Percentiles rank a stretch among this genome's conserved stretches.
Conservation (phyloP, 2,888 invertebrate species). For the Scrobipalpa atriplicella region DNA sequence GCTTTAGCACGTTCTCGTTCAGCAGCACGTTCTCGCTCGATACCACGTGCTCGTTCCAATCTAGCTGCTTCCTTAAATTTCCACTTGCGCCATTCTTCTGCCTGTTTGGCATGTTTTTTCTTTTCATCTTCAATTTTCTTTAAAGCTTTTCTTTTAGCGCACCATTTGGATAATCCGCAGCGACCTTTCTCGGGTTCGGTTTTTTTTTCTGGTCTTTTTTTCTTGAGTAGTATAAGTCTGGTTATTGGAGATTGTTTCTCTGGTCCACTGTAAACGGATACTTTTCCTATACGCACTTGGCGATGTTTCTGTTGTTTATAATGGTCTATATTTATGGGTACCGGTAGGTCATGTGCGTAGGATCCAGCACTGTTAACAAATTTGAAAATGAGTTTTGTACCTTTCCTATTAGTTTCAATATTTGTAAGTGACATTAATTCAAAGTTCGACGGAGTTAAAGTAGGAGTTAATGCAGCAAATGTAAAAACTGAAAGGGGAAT, state of each 20-base stretch:
- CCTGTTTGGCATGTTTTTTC: slow-evolving; percentile 33
- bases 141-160: slow-evolving; percentile 40
- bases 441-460: background rate
- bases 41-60: slow-evolving; percentile 30
- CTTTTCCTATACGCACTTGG: background rate
- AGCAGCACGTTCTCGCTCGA: too few species aligned
- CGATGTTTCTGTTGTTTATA: slow-evolving; percentile 28
- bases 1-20: slow-evolving; percentile 36
- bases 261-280: background rate
- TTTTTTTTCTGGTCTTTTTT: slow-evolving; percentile 25
- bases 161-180: slow-evolving; percentile 38
- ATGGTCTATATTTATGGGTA: slow-evolving; percentile 40
- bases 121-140: slow-evolving; percentile 35
- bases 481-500: background rate
- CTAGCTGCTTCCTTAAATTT: slow-evolving; percentile 30
- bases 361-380: slow-evolving; percentile 47
- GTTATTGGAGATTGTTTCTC: background rate
- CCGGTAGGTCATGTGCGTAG: slow-evolving; percentile 44
- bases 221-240: slow-evolving; percentile 5
- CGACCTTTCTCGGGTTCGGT: slow-evolving; percentile 32
- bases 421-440: slow-evolving; percentile 5
- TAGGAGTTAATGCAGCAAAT: background rate
- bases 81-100: slow-evolving; percentile 8
- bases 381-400: slow-evolving; percentile 25
- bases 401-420: slow-evolving; percentile 8